These are phyloP conservation scores for Elmis aenea DNA, from an alignment of 2,888 invertebrate species.

Conservation along the genomic window DNA sequence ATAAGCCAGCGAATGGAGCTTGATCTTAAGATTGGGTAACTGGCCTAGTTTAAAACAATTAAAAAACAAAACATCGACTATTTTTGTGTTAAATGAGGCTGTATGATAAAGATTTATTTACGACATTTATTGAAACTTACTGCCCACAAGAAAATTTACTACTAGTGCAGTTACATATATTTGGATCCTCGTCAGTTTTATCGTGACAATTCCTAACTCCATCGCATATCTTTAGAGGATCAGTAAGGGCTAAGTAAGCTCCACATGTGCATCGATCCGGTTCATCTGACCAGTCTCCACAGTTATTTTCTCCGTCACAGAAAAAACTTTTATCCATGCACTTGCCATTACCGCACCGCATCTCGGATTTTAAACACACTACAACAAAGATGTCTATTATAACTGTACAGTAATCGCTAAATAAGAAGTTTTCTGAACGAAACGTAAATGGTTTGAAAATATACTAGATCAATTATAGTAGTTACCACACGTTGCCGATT, in stretches of 20 bases:
- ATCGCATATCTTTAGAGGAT: constrained; percentile 69
- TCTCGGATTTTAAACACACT: constrained; percentile 61
- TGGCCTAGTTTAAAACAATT: no score
- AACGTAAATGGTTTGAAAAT: no score
- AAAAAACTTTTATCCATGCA: constrained; percentile 67
- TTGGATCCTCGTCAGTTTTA: constrained; percentile 68
- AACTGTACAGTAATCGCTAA: no score
- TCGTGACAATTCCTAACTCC: constrained; percentile 72
- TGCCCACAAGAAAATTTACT: constrained; percentile 50
- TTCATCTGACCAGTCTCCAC: constrained; percentile 70
- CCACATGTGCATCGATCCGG: constrained; percentile 59
- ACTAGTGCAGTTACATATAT: constrained; percentile 57
- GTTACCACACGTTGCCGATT: constrained; percentile 34
- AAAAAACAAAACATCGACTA: no score
- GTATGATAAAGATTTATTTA: background rate
- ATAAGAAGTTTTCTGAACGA: no score
- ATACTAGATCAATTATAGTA: no score
- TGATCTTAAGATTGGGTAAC: no score
- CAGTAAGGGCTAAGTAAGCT: constrained; percentile 62
- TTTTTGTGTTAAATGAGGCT: background rate
- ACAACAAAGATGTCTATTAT: constrained; percentile 27
- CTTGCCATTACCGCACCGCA: constrained; percentile 62
- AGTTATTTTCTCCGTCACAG: constrained; percentile 63
- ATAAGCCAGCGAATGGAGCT: no score
- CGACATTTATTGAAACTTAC: constrained; percentile 39